Evolutionary conservation across 2,888 invertebrate genomes (phyloP), one percentile per base, ranked within the genome.

Genomic region (Exephanes ischioxanthus): DNA sequence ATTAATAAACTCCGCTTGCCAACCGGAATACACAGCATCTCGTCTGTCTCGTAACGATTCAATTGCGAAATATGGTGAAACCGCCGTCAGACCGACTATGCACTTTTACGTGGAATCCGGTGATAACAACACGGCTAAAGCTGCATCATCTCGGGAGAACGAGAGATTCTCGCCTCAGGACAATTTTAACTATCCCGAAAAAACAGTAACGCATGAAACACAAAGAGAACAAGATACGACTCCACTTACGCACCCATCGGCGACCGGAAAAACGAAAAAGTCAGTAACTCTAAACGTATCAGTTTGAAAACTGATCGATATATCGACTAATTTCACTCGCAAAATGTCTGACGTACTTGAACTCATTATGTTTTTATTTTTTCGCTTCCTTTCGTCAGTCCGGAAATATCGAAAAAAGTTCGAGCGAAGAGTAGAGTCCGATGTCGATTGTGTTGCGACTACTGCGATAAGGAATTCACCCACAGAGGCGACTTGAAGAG

Each of bases 401-500:
- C 7, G 22, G 26, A 73, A 75, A 30, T 45, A 70, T 41, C 4
- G 2, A 53, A 16, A 33, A 61, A 22, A 16, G 26, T 51, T 26
- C 66, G 63, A 58, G n/a, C 19, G 2, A 84, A 33, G n/a, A 67
- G 9, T 11, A 70, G 41, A 22, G 53, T 33, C 4, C 81, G 55
- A 16, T 55, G 80, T 14, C 83, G 67, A 19, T 70, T 87, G 7
- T 75, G 14, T 2, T 90, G 90, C 73, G 87, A 87, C 19, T 90
- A 87, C 66, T 90, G 89, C 72, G 48, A 80, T 1, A 90, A 89
- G 67, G 55, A 75, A n/a, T 90, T 90, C 66, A 83, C 75, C 3
- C 90, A 90, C 41, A 41, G 86, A 0, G 90, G 90, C 7, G 90
- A 90, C 66, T 53, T 88, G 72, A 90, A 88, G 61, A 90, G 90